Percentiles rank a stretch among this genome's conserved stretches.
These are phyloP conservation scores for Nesometra sesokonis DNA, from an alignment of 35 echinoderm and acorn worm species.

Conservation along the genomic window DNA sequence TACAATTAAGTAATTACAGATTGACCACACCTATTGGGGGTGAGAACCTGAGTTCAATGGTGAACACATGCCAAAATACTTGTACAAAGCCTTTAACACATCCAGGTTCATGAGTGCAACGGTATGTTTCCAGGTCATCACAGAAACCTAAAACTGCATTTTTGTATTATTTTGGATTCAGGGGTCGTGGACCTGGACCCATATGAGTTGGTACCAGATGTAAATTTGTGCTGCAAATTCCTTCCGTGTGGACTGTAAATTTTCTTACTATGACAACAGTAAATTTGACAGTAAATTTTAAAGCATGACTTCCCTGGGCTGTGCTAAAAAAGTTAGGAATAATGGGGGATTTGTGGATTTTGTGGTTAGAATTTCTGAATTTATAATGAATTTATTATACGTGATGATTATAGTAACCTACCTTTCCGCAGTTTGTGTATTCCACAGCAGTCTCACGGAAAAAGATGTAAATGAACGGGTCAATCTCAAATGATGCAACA, in stretches of 20 bases:
- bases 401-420: conserved; percentile 27
- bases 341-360: too few relatives aligned
- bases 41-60: not conserved
- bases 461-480: conserved; percentile 91
- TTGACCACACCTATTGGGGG: not conserved
- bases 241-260: too few relatives aligned
- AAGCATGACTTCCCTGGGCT: too few relatives aligned
- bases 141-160: not conserved
- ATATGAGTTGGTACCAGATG: too few relatives aligned
- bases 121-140: not conserved
- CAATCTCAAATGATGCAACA: conserved; percentile 92
- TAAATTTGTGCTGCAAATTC: too few relatives aligned
- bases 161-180: not conserved
- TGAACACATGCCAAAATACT: not conserved
- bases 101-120: not conserved
- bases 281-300: too few relatives aligned
- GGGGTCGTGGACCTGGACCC: not conserved
- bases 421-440: conserved; percentile 87
- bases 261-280: too few relatives aligned
- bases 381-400: not conserved
- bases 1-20: not conserved
- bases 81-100: not conserved
- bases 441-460: conserved; percentile 94
- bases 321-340: too few relatives aligned
- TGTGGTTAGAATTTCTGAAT: not conserved